Evolutionary conservation across 2,797 vertebrate genomes (phyloP).

Genomic region (Masticophis lateralis): DNA sequence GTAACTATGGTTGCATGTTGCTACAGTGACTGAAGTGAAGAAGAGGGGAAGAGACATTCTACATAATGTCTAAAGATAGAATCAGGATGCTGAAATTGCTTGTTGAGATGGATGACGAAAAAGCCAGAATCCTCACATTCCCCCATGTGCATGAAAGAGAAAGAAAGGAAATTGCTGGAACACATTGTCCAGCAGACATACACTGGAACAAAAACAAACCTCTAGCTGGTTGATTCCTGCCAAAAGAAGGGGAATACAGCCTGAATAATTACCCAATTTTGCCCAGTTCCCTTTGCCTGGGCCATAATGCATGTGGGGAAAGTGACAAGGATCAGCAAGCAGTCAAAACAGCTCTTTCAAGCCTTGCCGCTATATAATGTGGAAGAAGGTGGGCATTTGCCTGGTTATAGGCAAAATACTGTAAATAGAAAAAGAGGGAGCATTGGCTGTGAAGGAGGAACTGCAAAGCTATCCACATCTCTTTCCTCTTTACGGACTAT

Average conservation of each 20-base stretch:
- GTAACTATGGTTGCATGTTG: background rate
- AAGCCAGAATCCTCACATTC: background rate
- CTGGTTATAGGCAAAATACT: background rate
- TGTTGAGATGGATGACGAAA: background rate
- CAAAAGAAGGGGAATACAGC: background rate
- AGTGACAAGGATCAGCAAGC: background rate
- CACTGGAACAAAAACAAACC: background rate
- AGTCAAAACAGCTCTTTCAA: background rate
- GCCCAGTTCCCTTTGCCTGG: background rate
- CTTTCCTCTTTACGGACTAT: background rate
- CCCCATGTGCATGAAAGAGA: background rate
- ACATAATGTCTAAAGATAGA: background rate
- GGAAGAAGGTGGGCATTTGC: background rate
- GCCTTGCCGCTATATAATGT: background rate
- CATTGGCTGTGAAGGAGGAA: background rate
- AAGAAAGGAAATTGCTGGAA: background rate
- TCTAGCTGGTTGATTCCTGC: background rate
- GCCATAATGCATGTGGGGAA: background rate
- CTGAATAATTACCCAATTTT: background rate
- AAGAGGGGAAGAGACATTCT: background rate
- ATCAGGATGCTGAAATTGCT: background rate
- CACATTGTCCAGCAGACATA: background rate
- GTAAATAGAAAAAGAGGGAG: background rate
- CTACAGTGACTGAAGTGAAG: background rate
- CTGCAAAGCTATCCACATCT: background rate